Conservation (phyloP, 2,888 invertebrate genomes). For the Synanthedon formicaeformis region DNA sequence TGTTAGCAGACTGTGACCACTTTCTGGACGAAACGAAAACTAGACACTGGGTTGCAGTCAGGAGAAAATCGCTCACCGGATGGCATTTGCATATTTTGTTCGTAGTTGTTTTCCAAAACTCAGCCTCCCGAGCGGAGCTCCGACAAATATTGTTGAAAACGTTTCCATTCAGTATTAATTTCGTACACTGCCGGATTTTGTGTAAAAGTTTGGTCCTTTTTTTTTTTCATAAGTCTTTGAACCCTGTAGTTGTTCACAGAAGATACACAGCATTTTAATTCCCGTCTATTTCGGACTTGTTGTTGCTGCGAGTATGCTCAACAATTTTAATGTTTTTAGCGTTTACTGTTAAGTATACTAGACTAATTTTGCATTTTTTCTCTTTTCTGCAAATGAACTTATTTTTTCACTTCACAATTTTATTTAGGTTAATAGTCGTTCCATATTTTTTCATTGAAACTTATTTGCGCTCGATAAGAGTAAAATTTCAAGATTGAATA, state of each 20-base stretch:
- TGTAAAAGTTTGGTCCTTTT: neutral
- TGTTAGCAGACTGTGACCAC: constrained; percentile 3
- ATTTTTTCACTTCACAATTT: too few relatives aligned
- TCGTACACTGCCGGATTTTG: constrained; percentile 4
- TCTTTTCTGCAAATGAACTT: too few relatives aligned
- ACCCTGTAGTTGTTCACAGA: neutral
- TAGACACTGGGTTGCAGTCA: constrained; percentile 13
- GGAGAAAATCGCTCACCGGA: constrained; percentile 17
- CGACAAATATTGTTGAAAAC: constrained; percentile 26
- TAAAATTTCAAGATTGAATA: too few relatives aligned
- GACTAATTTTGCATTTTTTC: too few relatives aligned
- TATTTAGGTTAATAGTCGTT: too few relatives aligned
- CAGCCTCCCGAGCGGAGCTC: constrained; percentile 13
- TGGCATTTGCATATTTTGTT: constrained; percentile 38
- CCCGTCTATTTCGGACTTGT: neutral
- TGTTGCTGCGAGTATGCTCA: too few relatives aligned
- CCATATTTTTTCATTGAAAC: too few relatives aligned
- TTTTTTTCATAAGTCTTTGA: too few relatives aligned
- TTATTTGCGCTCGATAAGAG: too few relatives aligned
- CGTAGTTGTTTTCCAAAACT: constrained; percentile 34
- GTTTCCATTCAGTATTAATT: constrained; percentile 11
- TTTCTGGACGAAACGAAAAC: constrained; percentile 5
- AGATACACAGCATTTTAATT: neutral
- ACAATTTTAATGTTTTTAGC: too few relatives aligned
- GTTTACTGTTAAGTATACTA: too few relatives aligned